Evolutionary conservation across 1,140 invertebrate species (phyloP).

Genomic region (Brachionus rubens): DNA sequence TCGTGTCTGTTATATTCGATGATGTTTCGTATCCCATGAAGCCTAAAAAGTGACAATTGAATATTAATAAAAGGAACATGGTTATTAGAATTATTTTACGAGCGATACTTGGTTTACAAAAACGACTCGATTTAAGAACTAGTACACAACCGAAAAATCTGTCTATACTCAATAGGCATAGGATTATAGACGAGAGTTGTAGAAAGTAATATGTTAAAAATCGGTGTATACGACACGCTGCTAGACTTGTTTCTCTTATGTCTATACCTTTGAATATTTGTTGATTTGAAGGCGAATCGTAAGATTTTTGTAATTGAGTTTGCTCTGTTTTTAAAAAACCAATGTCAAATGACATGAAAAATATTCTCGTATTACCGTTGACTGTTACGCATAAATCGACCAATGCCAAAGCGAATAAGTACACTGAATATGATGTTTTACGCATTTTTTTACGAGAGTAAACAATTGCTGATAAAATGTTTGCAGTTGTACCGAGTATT

Average conservation of each 20-base stretch:
- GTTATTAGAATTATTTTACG: constrained; percentile 11
- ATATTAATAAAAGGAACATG: not conserved
- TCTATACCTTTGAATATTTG: constrained; percentile 38
- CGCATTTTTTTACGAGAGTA: constrained; percentile 43
- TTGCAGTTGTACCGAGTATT: not conserved
- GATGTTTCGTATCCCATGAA: constrained; percentile 4
- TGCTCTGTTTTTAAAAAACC: not conserved
- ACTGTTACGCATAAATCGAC: constrained; percentile 17
- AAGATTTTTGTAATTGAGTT: not conserved
- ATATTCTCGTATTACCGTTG: constrained; percentile 21
- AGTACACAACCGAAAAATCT: constrained; percentile 43
- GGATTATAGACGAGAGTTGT: constrained; percentile 27
- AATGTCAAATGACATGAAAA: constrained; percentile 27
- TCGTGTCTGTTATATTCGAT: not conserved
- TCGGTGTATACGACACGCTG: constrained; percentile 1
- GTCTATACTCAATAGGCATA: constrained; percentile 28
- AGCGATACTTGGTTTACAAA: constrained; percentile 35
- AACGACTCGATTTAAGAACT: constrained; percentile 14
- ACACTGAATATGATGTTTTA: constrained; percentile 33
- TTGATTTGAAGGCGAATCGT: not conserved
- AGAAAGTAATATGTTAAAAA: constrained; percentile 39
- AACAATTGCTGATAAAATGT: constrained; percentile 23
- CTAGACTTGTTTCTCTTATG: not conserved
- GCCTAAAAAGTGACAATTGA: constrained; percentile 29
- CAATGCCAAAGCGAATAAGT: constrained; percentile 21